These are phyloP conservation scores for Macrochelys suwanniensis DNA, from an alignment of 2,797 vertebrate genomes.

Conservation along the genomic window DNA sequence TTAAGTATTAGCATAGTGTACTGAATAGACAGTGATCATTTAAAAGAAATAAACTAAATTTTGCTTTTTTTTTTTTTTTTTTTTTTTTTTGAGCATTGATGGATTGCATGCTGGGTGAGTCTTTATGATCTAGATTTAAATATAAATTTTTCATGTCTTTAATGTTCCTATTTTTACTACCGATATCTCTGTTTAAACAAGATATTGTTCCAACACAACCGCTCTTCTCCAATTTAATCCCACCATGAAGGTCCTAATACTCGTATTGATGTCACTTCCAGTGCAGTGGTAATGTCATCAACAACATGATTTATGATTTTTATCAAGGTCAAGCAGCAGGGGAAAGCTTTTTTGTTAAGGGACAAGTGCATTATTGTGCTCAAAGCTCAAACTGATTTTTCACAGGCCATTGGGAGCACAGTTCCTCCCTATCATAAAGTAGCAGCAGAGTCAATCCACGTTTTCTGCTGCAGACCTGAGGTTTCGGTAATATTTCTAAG, in stretches of 20 bases:
- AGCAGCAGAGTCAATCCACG: background rate
- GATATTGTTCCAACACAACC: slow-evolving; percentile 28
- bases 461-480: slow-evolving; percentile 2
- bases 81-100: background rate
- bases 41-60: background rate
- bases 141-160: background rate
- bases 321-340: background rate
- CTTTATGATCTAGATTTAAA: background rate
- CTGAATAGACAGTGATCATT: background rate
- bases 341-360: background rate
- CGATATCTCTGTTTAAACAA: background rate
- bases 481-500: background rate
- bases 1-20: background rate
- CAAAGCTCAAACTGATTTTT: background rate
- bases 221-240: background rate
- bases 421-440: background rate
- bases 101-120: background rate
- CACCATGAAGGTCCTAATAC: background rate
- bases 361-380: background rate
- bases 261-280: background rate
- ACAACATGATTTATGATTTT: background rate
- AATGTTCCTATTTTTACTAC: background rate
- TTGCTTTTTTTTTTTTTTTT: slow-evolving; percentile 46
- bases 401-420: background rate
- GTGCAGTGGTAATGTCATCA: background rate